Evolutionary conservation across 2,888 invertebrate genomes (phyloP).

Genomic region (Fabriciana adippe): DNA sequence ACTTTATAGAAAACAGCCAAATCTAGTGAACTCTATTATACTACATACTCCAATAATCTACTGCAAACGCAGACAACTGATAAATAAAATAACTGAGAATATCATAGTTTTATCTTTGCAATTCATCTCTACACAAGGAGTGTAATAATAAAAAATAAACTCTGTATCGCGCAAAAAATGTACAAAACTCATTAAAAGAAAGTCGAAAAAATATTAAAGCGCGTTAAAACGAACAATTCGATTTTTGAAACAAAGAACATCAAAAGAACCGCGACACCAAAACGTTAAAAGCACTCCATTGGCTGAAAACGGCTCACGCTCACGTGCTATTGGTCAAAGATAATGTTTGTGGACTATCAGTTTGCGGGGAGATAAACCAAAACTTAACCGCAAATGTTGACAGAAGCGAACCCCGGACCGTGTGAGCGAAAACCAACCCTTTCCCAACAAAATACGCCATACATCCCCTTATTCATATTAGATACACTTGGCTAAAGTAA

Average conservation of each 20-base stretch:
- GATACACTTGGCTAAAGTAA: constrained; percentile 38
- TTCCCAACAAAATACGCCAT: constrained; percentile 36
- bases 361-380: constrained; percentile 76
- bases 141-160: constrained; percentile 2
- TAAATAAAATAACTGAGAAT: no score
- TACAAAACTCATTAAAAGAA: constrained; percentile 30
- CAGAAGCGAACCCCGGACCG: constrained; percentile 52
- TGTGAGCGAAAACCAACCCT: constrained; percentile 48
- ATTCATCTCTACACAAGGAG: background rate
- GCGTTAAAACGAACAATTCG: constrained; percentile 32
- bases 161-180: constrained; percentile 14
- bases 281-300: constrained; percentile 62
- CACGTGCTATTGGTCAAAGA: constrained; percentile 79
- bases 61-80: no score
- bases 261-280: constrained; percentile 60
- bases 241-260: constrained; percentile 46
- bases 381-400: constrained; percentile 75
- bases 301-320: constrained; percentile 67
- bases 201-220: constrained; percentile 22
- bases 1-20: no score
- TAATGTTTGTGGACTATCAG: constrained; percentile 76
- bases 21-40: no score
- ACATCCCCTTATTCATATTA: constrained; percentile 31
- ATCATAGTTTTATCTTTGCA: background rate
- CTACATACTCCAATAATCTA: no score